These are phyloP conservation scores for Ctenodactylus gundi DNA, from an alignment of 2,113 vertebrate genomes.

Conservation along the genomic window DNA sequence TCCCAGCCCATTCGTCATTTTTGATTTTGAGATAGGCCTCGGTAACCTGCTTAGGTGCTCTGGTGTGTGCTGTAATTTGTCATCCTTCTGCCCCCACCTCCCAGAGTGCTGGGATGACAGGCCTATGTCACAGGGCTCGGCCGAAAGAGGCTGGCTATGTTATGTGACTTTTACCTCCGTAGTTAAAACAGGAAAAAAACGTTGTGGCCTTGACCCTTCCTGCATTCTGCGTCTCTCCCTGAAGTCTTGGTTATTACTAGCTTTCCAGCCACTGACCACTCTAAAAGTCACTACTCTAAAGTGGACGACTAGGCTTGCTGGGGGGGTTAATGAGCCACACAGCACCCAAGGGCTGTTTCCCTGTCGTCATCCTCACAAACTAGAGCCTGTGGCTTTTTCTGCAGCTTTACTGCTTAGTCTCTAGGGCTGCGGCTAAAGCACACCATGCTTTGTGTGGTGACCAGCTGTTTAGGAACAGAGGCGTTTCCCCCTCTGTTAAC, in stretches of 20 bases:
- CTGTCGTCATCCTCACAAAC: accelerated
- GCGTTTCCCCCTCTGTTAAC: not conserved
- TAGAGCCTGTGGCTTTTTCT: not conserved
- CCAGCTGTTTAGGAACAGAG: not conserved
- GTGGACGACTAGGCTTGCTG: not conserved
- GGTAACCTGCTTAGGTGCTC: too few relatives aligned
- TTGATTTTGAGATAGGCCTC: too few relatives aligned
- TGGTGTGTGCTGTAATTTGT: too few relatives aligned
- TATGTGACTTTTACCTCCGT: not conserved
- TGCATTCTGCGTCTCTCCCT: not conserved
- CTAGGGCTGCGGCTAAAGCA: not conserved
- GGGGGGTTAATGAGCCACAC: accelerated
- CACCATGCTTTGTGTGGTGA: not conserved
- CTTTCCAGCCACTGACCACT: accelerated
- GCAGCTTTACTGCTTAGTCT: not conserved
- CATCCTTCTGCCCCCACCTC: too few relatives aligned
- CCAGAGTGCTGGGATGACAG: too few relatives aligned
- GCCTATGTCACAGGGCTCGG: too few relatives aligned
- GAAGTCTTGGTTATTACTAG: not conserved
- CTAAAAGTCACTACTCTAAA: not conserved
- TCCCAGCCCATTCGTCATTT: too few relatives aligned
- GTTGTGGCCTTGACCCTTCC: not conserved
- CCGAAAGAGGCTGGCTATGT: too few relatives aligned
- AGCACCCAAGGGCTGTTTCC: accelerated
- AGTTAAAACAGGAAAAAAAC: not conserved